A percentile compares a stretch with the other conserved stretches of the same genome.
Conservation (phyloP, 2,113 vertebrate species). For the Phasianus colchicus region DNA sequence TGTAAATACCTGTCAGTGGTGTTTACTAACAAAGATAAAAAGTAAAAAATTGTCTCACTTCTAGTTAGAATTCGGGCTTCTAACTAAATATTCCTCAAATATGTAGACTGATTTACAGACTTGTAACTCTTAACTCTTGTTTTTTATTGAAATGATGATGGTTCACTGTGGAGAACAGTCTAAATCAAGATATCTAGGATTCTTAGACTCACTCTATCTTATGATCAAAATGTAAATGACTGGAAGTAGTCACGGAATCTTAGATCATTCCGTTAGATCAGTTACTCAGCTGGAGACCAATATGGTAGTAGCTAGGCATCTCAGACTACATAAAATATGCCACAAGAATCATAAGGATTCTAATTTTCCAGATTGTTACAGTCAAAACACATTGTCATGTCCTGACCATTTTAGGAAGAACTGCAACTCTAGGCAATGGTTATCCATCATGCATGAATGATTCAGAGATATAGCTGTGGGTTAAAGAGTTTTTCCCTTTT, state of each 20-base stretch:
- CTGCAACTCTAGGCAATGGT: not conserved
- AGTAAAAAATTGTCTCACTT: not conserved
- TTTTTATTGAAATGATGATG: not conserved
- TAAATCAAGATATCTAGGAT: not conserved
- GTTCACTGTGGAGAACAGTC: not conserved
- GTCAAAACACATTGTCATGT: not conserved
- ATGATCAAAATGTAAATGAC: not conserved
- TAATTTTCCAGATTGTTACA: not conserved
- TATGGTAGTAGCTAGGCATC: not conserved
- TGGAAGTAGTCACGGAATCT: slow-evolving; percentile 14
- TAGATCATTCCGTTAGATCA: not conserved
- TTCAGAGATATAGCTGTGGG: not conserved
- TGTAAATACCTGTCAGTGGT: not conserved
- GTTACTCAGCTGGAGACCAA: slow-evolving; percentile 24
- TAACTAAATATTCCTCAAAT: not conserved
- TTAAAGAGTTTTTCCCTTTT: not conserved
- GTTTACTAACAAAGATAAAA: not conserved
- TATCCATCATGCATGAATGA: not conserved
- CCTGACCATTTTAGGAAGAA: slow-evolving; percentile 38
- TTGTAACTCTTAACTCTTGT: not conserved
- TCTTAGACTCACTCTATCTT: not conserved
- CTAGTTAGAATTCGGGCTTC: not conserved
- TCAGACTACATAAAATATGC: not conserved
- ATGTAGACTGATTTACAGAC: not conserved
- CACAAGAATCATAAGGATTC: not conserved